phyloP scores from a whole-genome alignment of 2,113 vertebrate genomes.

The Aythya baeri region DNA sequence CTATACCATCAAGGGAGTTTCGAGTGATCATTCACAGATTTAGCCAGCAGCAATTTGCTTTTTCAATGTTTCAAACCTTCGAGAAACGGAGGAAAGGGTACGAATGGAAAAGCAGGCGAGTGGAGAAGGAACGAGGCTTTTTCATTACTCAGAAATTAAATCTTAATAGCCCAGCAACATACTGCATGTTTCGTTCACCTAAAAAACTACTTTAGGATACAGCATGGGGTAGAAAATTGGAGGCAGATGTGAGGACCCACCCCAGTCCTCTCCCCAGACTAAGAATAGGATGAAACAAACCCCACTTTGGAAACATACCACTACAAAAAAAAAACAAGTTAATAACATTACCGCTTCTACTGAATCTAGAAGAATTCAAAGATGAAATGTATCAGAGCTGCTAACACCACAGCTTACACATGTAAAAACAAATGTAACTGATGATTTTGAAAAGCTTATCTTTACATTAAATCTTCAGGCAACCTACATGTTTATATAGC shows the following conservation, averaged over 20 bases:
- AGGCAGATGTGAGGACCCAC: not conserved
- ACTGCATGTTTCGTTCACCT: not conserved
- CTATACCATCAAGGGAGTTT: not conserved
- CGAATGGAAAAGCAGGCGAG: not conserved
- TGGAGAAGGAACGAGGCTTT: not conserved
- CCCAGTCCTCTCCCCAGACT: not conserved
- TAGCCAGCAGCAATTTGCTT: not conserved
- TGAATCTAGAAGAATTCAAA: not conserved
- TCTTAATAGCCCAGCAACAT: not conserved
- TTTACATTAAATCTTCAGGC: not conserved
- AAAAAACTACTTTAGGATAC: not conserved
- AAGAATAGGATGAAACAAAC: not conserved
- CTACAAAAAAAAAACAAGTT: not conserved
- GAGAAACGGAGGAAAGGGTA: not conserved
- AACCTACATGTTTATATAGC: slow-evolving; percentile 1
- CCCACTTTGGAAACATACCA: not conserved
- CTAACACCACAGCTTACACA: not conserved
- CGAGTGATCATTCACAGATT: not conserved
- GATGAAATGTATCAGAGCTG: not conserved
- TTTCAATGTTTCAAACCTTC: not conserved
- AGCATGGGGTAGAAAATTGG: not conserved
- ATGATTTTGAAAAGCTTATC: not conserved
- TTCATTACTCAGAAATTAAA: not conserved
- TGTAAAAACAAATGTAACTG: not conserved
- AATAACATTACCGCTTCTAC: not conserved